A percentile compares a stretch with the other conserved stretches of the same genome.
Conservation (phyloP, 2,888 invertebrate genomes). For the Arctia plantaginis region DNA sequence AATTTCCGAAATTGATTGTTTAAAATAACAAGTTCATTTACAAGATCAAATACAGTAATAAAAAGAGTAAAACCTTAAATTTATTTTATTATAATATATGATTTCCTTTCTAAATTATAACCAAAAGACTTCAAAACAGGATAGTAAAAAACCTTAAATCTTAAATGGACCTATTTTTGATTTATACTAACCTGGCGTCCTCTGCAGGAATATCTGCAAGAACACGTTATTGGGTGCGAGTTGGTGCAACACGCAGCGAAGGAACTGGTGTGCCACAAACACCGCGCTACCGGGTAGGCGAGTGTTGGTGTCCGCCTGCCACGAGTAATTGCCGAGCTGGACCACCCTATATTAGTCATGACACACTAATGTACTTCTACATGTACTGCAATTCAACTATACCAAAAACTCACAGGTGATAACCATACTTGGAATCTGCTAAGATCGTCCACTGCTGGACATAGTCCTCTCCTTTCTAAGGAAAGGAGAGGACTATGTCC, state of each 20-base stretch:
- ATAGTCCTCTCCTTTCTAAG: too few relatives aligned
- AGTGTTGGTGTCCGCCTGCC: constrained; percentile 95
- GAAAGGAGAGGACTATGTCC: too few relatives aligned
- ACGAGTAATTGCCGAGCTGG: constrained; percentile 92
- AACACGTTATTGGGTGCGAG: constrained; percentile 98
- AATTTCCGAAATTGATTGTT: too few relatives aligned
- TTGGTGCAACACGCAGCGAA: constrained; percentile 98
- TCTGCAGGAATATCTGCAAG: constrained; percentile 96
- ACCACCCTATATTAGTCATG: constrained; percentile 86
- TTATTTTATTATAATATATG: too few relatives aligned
- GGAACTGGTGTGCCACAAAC: constrained; percentile 98
- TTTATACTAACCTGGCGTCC: constrained; percentile 90
- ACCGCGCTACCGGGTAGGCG: constrained; percentile 97
- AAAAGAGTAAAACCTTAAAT: too few relatives aligned
- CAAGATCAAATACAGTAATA: too few relatives aligned
- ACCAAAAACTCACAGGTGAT: too few relatives aligned
- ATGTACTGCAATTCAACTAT: neutral
- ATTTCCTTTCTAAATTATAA: too few relatives aligned
- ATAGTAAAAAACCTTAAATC: too few relatives aligned
- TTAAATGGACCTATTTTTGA: too few relatives aligned
- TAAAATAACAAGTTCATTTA: too few relatives aligned
- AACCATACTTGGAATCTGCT: neutral
- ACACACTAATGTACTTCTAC: neutral
- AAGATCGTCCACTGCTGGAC: neutral
- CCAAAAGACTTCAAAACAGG: too few relatives aligned